Conservation (phyloP, 1,140 invertebrate species). For the Pissodes strobi region DNA sequence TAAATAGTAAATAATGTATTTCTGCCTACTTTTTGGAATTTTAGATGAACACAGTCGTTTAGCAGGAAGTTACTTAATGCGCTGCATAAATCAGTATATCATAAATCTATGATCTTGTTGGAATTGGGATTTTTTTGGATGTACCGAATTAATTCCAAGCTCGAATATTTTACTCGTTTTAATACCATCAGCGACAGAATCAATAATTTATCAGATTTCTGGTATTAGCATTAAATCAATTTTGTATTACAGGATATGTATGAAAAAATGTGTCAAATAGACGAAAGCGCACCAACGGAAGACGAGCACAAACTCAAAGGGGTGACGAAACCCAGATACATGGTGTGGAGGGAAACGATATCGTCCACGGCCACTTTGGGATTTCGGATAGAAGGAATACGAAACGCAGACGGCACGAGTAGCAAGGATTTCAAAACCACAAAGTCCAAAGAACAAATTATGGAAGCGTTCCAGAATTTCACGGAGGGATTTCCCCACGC, state of each 20-base stretch:
- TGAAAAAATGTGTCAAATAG: conserved; percentile 97
- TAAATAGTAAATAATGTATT: too few relatives aligned
- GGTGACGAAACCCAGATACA: conserved; percentile 94
- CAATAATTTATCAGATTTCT: too few relatives aligned
- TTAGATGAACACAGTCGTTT: too few relatives aligned
- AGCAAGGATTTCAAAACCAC: conserved; percentile 98
- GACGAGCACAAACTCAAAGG: conserved; percentile 88
- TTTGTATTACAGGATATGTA: conserved; percentile 83
- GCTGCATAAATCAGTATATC: too few relatives aligned
- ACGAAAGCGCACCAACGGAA: conserved; percentile 84
- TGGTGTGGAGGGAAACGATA: conserved; percentile 97
- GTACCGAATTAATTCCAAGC: too few relatives aligned
- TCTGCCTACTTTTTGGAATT: too few relatives aligned
- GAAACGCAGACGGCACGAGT: conserved; percentile 82
- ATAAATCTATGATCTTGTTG: too few relatives aligned
- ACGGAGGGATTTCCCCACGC: conserved; percentile 77
- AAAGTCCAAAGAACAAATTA: conserved; percentile 80
- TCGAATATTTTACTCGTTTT: too few relatives aligned
- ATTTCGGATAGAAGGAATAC: conserved; percentile 95
- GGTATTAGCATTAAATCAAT: too few relatives aligned
- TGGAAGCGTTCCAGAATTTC: conserved; percentile 81
- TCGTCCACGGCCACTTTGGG: conserved; percentile 93
- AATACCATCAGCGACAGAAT: too few relatives aligned
- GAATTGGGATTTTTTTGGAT: too few relatives aligned
- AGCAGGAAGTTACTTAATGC: too few relatives aligned